These are phyloP conservation scores for Conger conger DNA, from an alignment of 2,113 vertebrate species.

Conservation along the genomic window DNA sequence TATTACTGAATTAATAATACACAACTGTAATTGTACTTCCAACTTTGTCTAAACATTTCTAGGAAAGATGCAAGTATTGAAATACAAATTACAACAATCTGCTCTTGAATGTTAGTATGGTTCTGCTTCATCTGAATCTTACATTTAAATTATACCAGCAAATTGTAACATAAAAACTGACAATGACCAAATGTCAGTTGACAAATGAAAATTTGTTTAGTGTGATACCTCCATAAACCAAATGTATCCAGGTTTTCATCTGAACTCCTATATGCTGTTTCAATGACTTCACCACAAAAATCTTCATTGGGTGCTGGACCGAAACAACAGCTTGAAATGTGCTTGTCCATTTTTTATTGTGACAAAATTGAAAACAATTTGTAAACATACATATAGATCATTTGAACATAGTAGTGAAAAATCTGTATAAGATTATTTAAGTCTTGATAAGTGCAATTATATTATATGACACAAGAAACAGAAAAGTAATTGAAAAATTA, in stretches of 20 bases:
- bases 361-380: not conserved
- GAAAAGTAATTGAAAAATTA: not conserved
- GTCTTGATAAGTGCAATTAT: not conserved
- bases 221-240: conserved; percentile 7
- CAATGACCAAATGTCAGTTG: not conserved
- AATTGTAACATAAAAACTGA: not conserved
- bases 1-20: too few species aligned
- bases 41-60: too few species aligned
- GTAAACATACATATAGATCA: not conserved
- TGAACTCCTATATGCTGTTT: too few species aligned
- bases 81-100: not conserved
- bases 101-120: not conserved
- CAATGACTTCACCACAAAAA: too few species aligned
- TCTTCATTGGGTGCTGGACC: not conserved
- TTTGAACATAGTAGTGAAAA: not conserved
- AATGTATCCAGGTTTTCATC: not conserved
- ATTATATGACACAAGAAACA: not conserved
- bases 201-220: conserved; percentile 33
- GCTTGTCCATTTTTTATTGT: not conserved
- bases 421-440: too few species aligned
- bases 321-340: not conserved
- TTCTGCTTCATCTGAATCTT: not conserved
- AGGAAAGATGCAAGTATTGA: not conserved
- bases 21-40: too few species aligned
- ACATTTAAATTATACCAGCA: not conserved